A percentile compares a stretch with the other conserved stretches of the same genome.
These are phyloP conservation scores for Crypturellus tataupa DNA, from an alignment of 2,797 vertebrate genomes.

Conservation along the genomic window DNA sequence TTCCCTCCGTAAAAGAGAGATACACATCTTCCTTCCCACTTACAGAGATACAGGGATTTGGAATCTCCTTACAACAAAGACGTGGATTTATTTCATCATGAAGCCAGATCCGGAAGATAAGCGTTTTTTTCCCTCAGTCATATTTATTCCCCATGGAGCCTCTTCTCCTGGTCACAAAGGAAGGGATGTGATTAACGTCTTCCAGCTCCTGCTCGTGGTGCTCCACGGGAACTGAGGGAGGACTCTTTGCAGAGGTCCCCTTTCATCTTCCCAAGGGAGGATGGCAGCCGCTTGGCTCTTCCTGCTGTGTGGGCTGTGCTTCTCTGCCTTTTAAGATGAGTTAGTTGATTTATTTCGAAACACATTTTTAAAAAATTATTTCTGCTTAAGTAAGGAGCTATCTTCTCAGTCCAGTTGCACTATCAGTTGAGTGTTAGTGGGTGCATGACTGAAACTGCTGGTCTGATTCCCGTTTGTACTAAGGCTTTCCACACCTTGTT, in stretches of 20 bases:
- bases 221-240: neutral
- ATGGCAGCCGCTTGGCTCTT: slow-evolving; percentile 3
- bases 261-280: slow-evolving; percentile 1
- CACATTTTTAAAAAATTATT: slow-evolving; percentile 63
- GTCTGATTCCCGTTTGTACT: neutral
- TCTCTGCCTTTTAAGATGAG: slow-evolving; percentile 27
- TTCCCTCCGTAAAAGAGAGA: slow-evolving; percentile 67
- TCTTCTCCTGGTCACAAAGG: slow-evolving; percentile 35
- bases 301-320: slow-evolving; percentile 7
- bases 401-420: slow-evolving; percentile 47
- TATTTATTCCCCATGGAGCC: neutral
- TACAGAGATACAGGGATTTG: slow-evolving; percentile 68
- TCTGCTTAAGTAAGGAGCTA: slow-evolving; percentile 31
- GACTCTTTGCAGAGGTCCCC: slow-evolving; percentile 11
- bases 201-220: neutral
- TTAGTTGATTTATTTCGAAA: slow-evolving; percentile 68
- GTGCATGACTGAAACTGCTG: neutral
- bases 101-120: slow-evolving; percentile 62
- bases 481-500: neutral
- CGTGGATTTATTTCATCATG: slow-evolving; percentile 68
- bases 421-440: slow-evolving; percentile 32
- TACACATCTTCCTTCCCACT: slow-evolving; percentile 66
- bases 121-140: slow-evolving; percentile 51
- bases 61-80: slow-evolving; percentile 62
- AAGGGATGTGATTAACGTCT: slow-evolving; percentile 63